These are phyloP conservation scores for Etheostoma cragini DNA, from an alignment of 2,113 vertebrate genomes.

Conservation along the genomic window DNA sequence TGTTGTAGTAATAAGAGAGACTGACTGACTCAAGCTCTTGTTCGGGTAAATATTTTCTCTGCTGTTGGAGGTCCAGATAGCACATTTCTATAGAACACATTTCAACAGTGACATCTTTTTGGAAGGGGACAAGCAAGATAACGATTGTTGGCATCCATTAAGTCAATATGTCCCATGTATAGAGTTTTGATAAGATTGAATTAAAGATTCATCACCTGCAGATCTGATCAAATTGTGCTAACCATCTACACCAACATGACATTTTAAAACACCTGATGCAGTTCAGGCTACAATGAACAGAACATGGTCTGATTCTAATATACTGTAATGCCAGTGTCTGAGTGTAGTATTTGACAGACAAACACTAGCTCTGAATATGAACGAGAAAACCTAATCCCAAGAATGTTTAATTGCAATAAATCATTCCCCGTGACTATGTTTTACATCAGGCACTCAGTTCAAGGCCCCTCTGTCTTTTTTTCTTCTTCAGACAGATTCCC, in stretches of 20 bases:
- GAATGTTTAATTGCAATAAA: constrained; percentile 60
- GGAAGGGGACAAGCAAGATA: neutral
- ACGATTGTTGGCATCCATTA: neutral
- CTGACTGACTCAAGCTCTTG: neutral
- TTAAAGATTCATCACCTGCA: neutral
- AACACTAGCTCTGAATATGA: constrained; percentile 23
- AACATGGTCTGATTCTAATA: constrained; percentile 14
- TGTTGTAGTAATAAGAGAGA: neutral
- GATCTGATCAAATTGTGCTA: neutral
- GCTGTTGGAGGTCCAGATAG: neutral
- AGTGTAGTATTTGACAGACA: constrained; percentile 27
- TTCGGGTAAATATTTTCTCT: neutral
- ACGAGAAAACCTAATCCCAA: constrained; percentile 44
- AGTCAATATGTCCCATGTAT: neutral
- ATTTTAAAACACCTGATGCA: neutral
- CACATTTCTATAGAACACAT: neutral
- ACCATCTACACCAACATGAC: neutral
- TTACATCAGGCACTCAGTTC: constrained; percentile 40
- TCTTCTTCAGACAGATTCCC: constrained; percentile 40
- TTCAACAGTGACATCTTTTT: neutral
- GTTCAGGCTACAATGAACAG: neutral
- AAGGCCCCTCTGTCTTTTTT: constrained; percentile 40
- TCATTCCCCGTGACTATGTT: constrained; percentile 47
- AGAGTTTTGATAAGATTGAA: neutral
- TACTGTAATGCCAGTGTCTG: constrained; percentile 1